Evolutionary conservation across 2,797 vertebrate species (phyloP).

Genomic region (Borostomias antarcticus): DNA sequence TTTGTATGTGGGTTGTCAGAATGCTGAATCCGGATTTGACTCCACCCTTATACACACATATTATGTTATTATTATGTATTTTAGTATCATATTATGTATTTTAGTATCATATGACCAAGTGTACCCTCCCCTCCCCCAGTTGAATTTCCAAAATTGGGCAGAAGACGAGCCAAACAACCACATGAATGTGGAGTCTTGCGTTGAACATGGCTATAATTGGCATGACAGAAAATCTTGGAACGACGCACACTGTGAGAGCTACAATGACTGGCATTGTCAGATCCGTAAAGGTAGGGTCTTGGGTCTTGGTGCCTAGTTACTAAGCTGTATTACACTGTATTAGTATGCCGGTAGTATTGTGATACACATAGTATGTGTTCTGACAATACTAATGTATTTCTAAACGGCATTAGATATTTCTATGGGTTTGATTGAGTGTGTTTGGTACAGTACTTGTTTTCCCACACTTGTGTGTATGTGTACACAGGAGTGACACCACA

Average conservation of each 20-base stretch:
- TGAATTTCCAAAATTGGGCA: conserved; percentile 88
- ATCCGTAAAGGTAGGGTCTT: conserved; percentile 84
- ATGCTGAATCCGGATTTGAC: no score
- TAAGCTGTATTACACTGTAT: neutral
- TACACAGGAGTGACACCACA: conserved; percentile 79
- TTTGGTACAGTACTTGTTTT: neutral
- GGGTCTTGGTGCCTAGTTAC: neutral
- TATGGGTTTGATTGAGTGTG: neutral
- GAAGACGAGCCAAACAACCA: conserved; percentile 91
- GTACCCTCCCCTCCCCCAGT: conserved; percentile 68
- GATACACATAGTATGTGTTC: neutral
- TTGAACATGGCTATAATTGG: conserved; percentile 56
- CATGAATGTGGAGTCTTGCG: conserved; percentile 86
- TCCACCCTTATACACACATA: neutral
- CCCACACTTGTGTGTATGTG: conserved; percentile 14
- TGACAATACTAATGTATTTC: neutral
- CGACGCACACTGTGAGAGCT: conserved; percentile 84
- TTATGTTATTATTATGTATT: neutral
- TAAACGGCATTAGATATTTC: neutral
- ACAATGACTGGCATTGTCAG: conserved; percentile 89
- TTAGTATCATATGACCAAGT: no score
- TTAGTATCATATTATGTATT: neutral
- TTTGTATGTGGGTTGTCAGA: no score
- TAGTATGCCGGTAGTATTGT: no score
- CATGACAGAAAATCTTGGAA: conserved; percentile 78